Conservation (phyloP, 2,113 vertebrate genomes). For the Hyperoodon ampullatus region DNA sequence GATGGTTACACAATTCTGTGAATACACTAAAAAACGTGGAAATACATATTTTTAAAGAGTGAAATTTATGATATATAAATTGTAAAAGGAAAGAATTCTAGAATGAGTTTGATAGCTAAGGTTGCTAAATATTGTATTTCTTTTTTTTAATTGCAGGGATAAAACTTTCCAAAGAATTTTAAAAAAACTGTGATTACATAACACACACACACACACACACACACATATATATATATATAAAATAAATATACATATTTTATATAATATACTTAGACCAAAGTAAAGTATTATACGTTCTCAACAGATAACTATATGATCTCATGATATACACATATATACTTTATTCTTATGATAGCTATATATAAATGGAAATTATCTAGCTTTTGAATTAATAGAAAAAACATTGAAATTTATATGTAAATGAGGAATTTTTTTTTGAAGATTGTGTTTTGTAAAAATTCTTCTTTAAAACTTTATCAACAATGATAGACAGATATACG, state of each 20-base stretch:
- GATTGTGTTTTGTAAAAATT: not conserved
- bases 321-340: not conserved
- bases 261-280: not conserved
- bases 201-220: not conserved
- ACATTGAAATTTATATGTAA: slow-evolving; percentile 18
- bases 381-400: slow-evolving; percentile 20
- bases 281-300: slow-evolving; percentile 21
- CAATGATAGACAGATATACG: not conserved
- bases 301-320: not conserved
- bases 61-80: not conserved
- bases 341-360: not conserved
- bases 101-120: not conserved
- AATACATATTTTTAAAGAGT: not conserved
- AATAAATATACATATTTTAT: not conserved
- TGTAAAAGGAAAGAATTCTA: not conserved
- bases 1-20: not conserved
- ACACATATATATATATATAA: not conserved
- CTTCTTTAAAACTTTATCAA: not conserved
- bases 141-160: not conserved
- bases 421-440: not conserved
- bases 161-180: not conserved
- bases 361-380: not conserved
- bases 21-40: not conserved
- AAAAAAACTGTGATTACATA: not conserved
- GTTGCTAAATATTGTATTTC: not conserved